These are phyloP conservation scores for Drosophila mimica DNA, from an alignment of 2,888 invertebrate genomes.

Conservation along the genomic window DNA sequence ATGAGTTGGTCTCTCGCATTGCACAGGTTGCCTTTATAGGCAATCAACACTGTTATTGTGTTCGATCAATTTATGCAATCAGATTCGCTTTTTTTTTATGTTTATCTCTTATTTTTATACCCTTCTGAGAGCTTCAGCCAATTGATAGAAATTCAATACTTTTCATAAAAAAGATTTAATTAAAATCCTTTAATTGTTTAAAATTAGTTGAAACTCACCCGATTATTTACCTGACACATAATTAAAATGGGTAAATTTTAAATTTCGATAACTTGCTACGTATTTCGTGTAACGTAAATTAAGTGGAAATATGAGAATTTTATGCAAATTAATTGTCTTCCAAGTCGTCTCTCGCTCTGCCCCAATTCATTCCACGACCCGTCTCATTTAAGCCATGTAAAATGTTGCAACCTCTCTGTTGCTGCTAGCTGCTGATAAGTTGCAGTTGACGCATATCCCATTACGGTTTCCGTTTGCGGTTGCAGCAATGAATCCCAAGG, in stretches of 20 bases:
- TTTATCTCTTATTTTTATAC: background rate
- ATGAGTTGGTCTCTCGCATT: background rate
- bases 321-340: conserved; percentile 8
- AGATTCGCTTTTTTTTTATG: background rate
- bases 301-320: background rate
- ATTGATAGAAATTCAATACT: background rate
- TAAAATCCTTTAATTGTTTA: background rate
- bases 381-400: background rate
- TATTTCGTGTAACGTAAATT: too few species aligned
- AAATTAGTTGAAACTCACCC: background rate
- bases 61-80: background rate
- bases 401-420: conserved; percentile 6
- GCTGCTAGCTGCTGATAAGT: conserved; percentile 10
- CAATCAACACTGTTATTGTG: background rate
- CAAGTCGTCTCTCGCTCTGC: background rate
- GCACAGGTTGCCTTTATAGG: background rate
- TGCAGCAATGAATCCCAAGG: conserved; percentile 16
- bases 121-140: background rate
- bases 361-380: background rate
- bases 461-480: conserved; percentile 63
- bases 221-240: background rate
- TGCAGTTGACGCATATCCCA: conserved; percentile 54
- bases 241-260: background rate
- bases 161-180: too few species aligned
- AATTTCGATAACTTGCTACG: too few species aligned